Base-by-base conservation (phyloP, 2,888 invertebrate genomes). In the Conus canariensis region DNA sequence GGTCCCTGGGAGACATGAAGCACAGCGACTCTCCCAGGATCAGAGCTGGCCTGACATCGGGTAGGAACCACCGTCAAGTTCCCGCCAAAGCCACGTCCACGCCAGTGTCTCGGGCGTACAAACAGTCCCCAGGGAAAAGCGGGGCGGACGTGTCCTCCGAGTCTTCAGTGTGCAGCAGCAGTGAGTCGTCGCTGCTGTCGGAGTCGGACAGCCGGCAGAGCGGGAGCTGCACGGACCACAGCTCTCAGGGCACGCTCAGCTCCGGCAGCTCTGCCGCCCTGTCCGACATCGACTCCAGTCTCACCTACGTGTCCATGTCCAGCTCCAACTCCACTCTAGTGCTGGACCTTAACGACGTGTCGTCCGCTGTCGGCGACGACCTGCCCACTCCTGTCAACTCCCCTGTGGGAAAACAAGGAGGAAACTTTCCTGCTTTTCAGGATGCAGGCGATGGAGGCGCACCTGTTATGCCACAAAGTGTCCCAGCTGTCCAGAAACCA, bases 241-340 rank as follows among this genome's bases (percentile, higher is more conserved):
- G n/a, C 30, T 64, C 83, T 56, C 85, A 85, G 86, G 88, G 88
- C 80, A 88, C 67, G 4, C 74, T 85, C n/a, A 91, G 86, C 85
- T 91, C 92, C 85, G 90, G 88, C 89, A 92, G 93, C 56, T 92
- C 93, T 30, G 90, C 91, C 14, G 90, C 87, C 6, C 80, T 92
- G 77, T 93, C 93, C 8, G 93, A 93, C 90, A 90, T 94, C 30
- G 93, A 93, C 90, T 92, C 92, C 88, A 93, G 93, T 80, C 90
- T 94, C 8, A 94, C 94, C 1, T 93, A 94, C 90, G 94, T 95
- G 89, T 94, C 93, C 83, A 93, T 93, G 93, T 92, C 93, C 22
- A 94, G 94, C 90, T 92, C 93, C 10, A 94, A 93, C 91, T 93
- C 93, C 58, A 94, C 95, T 12, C 94, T 58, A 1, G 45, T 45